phyloP scores from a whole-genome alignment of 2,797 vertebrate species.

The Melanotaenia nigrans region DNA sequence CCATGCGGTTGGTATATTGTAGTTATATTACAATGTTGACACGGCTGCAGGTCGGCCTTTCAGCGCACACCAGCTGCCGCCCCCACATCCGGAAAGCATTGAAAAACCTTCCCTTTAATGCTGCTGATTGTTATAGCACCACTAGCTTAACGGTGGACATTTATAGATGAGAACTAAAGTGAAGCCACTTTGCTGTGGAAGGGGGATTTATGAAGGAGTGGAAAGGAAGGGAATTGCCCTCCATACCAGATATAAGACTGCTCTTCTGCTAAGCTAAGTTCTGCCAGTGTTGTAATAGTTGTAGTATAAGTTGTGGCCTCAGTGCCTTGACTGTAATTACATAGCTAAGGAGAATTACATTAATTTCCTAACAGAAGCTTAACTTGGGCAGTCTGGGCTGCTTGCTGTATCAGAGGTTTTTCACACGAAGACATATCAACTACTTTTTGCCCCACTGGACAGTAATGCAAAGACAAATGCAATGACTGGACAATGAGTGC shows the following conservation, averaged over 20 bases:
- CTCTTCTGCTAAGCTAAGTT: constrained; percentile 54
- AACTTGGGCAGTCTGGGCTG: background rate
- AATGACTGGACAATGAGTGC: background rate
- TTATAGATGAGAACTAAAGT: constrained; percentile 67
- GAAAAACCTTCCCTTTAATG: constrained; percentile 39
- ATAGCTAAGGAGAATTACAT: constrained; percentile 53
- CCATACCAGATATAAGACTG: constrained; percentile 52
- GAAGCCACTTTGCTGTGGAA: constrained; percentile 53
- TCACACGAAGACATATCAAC: background rate
- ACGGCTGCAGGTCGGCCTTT: constrained; percentile 5
- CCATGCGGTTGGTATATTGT: constrained; percentile 86
- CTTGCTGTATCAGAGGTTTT: constrained; percentile 18
- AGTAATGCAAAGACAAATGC: constrained; percentile 3
- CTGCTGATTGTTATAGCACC: constrained; percentile 36
- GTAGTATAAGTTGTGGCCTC: constrained; percentile 29
- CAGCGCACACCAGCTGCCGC: constrained; percentile 16
- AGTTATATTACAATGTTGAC: constrained; percentile 16
- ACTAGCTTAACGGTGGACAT: constrained; percentile 65
- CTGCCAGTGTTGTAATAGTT: constrained; percentile 54
- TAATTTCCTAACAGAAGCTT: constrained; percentile 16
- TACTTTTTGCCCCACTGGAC: background rate
- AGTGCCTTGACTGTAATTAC: constrained; percentile 34
- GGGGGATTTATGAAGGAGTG: constrained; percentile 65
- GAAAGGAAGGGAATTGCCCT: constrained; percentile 54
- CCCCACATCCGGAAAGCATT: constrained; percentile 17